Percentiles rank a stretch among this genome's conserved stretches.
phyloP scores from a whole-genome alignment of 2,888 invertebrate species.

The Urechis unicinctus region DNA sequence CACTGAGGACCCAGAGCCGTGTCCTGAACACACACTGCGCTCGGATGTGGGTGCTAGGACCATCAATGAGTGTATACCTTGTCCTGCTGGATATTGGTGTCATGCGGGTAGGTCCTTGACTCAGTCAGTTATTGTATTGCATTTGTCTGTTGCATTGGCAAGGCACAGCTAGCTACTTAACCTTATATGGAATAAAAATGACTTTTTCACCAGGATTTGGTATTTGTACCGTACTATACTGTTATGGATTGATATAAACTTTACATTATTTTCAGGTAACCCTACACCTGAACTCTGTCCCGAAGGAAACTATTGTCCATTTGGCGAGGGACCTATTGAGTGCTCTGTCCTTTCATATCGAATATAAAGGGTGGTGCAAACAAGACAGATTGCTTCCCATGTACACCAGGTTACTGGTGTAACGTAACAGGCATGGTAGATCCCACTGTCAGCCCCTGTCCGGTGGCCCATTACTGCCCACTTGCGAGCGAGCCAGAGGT shows the following conservation, averaged over 20 bases:
- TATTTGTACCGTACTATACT: no score
- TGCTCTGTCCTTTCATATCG: conserved; percentile 38
- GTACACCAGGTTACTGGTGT: conserved; percentile 41
- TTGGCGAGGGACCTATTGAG: conserved; percentile 31
- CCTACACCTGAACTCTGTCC: conserved; percentile 31
- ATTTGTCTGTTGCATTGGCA: no score
- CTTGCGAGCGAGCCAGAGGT: conserved; percentile 33
- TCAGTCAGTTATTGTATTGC: no score
- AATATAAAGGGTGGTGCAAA: conserved; percentile 30
- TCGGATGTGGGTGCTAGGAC: conserved; percentile 30
- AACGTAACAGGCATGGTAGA: conserved; percentile 39
- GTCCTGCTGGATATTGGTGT: conserved; percentile 43
- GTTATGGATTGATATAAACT: neutral
- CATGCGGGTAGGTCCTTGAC: conserved; percentile 32
- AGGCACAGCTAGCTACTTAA: no score
- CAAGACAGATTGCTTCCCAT: conserved; percentile 35
- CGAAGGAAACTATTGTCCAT: conserved; percentile 38
- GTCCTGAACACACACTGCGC: conserved; percentile 39
- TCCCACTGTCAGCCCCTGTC: conserved; percentile 34
- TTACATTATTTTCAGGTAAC: conserved; percentile 19
- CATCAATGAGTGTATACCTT: conserved; percentile 33
- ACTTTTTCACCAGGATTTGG: no score
- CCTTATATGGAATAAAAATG: no score
- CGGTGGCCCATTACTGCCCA: conserved; percentile 41
- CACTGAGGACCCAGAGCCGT: conserved; percentile 26